These are phyloP conservation scores for Platyura marginata DNA, from an alignment of 1,140 invertebrate genomes.

Conservation along the genomic window DNA sequence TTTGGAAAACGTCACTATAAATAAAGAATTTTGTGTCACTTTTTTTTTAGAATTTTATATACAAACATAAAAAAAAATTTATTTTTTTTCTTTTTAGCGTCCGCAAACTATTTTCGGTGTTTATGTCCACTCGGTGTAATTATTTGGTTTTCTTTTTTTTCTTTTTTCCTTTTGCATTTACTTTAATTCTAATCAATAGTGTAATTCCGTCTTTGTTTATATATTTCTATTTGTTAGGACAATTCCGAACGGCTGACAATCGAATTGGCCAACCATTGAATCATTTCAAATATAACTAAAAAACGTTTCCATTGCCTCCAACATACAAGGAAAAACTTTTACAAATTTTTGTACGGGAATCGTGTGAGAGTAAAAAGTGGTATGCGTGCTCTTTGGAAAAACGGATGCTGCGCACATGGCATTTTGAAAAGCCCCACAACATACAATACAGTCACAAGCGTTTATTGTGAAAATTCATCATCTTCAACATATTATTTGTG, in stretches of 20 bases:
- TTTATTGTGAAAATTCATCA: background rate
- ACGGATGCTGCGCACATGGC: background rate
- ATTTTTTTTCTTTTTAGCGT: too few relatives aligned
- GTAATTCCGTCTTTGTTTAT: background rate
- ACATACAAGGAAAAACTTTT: background rate
- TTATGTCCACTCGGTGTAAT: too few relatives aligned
- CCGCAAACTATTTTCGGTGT: too few relatives aligned
- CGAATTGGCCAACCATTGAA: background rate
- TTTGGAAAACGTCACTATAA: background rate
- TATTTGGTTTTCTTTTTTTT: too few relatives aligned
- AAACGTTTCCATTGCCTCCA: background rate
- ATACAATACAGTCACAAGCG: background rate
- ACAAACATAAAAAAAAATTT: background rate
- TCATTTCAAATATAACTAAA: background rate
- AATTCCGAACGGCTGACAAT: background rate
- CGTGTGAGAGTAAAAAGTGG: background rate
- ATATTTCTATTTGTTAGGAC: background rate
- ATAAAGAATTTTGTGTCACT: background rate
- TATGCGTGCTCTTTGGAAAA: background rate
- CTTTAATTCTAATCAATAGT: background rate
- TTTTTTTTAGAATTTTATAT: background rate
- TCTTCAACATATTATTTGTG: too few relatives aligned
- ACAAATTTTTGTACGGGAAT: background rate
- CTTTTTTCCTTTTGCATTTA: too few relatives aligned
- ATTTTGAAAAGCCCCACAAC: background rate